phyloP scores from a whole-genome alignment of 2,888 invertebrate species.

The Eupeodes luniger region DNA sequence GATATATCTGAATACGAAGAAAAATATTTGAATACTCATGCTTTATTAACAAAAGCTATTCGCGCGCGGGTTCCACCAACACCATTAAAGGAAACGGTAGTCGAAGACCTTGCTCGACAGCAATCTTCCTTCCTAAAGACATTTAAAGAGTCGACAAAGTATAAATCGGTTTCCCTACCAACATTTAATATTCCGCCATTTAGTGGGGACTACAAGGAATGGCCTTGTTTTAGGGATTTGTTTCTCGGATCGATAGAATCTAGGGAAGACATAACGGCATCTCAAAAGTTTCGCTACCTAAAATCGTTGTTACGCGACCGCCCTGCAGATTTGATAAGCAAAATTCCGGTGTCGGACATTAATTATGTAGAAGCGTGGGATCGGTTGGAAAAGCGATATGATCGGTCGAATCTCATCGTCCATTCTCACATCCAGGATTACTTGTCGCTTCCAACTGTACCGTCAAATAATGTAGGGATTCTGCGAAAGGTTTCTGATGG shows the following conservation, averaged over 20 bases:
- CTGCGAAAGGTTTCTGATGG: background rate
- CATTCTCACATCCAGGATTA: background rate
- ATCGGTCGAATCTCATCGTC: background rate
- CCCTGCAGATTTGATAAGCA: background rate
- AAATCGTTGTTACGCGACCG: background rate
- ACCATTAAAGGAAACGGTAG: background rate
- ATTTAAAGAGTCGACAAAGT: background rate
- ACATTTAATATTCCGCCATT: too few relatives aligned
- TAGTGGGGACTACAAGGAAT: background rate
- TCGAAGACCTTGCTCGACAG: background rate
- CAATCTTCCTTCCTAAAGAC: background rate
- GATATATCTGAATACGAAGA: too few relatives aligned
- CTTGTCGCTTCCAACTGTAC: background rate
- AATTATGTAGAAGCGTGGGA: constrained; percentile 9
- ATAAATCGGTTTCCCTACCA: too few relatives aligned
- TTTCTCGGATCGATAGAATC: background rate
- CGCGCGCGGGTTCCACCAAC: background rate
- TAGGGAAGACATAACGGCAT: background rate
- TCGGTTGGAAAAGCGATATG: background rate
- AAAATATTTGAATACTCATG: too few relatives aligned
- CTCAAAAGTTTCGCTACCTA: background rate
- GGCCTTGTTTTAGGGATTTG: background rate
- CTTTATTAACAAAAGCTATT: too few relatives aligned
- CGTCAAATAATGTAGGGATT: background rate
- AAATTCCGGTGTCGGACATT: background rate